Conservation (phyloP, 92 coral and sea anemone species). For the Epizoanthus fatuus region DNA sequence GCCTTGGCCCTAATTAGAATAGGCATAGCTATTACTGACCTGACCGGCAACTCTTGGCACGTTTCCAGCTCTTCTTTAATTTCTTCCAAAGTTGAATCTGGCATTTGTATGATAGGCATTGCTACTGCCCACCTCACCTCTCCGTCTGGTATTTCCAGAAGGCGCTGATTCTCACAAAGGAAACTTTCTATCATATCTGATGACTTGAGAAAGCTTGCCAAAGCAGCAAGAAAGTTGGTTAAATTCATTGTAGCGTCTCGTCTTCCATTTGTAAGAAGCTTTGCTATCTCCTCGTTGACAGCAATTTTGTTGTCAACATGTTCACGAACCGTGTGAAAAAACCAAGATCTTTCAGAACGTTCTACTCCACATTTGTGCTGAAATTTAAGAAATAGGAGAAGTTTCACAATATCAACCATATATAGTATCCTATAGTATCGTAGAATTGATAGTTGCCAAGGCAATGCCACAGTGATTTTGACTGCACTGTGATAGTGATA, state of each 20-base stretch:
- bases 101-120: conserved; percentile 17
- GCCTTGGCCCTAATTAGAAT: no score
- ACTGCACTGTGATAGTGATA: no score
- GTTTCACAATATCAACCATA: no score
- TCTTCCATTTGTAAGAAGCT: conserved; percentile 68
- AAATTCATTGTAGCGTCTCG: conserved; percentile 54
- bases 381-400: background rate
- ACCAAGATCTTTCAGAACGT: conserved; percentile 35
- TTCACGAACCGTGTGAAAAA: conserved; percentile 72
- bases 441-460: no score
- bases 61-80: background rate
- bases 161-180: conserved; percentile 57
- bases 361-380: conserved; percentile 67
- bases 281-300: conserved; percentile 77
- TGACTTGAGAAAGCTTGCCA: conserved; percentile 32
- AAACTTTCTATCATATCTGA: conserved; percentile 59
- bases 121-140: conserved; percentile 79
- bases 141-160: conserved; percentile 66
- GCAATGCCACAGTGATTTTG: no score
- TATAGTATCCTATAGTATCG: no score
- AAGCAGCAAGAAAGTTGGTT: conserved; percentile 71
- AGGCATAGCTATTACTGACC: background rate
- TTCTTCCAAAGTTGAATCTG: conserved; percentile 57
- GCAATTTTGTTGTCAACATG: conserved; percentile 55
- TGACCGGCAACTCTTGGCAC: background rate